A percentile compares a stretch with the other conserved stretches of the same genome.
Conservation (phyloP, 2,888 invertebrate species). For the Augiades crinisus region DNA sequence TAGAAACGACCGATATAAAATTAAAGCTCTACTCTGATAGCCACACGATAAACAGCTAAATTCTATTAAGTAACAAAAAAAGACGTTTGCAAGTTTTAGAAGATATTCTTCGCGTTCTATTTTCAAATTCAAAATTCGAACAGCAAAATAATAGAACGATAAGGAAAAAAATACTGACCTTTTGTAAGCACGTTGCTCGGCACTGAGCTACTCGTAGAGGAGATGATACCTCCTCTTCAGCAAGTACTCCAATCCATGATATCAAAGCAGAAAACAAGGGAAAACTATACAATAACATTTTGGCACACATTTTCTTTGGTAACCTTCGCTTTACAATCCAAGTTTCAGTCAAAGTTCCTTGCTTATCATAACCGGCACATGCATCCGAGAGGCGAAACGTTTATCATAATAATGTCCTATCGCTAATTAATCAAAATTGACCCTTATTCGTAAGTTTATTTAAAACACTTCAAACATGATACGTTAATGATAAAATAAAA, state of each 20-base stretch:
- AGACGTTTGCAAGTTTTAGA: no score
- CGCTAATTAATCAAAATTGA: slow-evolving; percentile 46
- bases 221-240: slow-evolving; percentile 86
- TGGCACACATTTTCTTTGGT: slow-evolving; percentile 81
- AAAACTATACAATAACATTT: slow-evolving; percentile 79
- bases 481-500: slow-evolving; percentile 14
- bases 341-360: slow-evolving; percentile 54
- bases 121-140: not conserved
- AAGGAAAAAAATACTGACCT: slow-evolving; percentile 66
- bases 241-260: slow-evolving; percentile 76
- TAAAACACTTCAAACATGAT: slow-evolving; percentile 25
- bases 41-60: no score
- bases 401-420: slow-evolving; percentile 58
- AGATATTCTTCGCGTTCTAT: no score
- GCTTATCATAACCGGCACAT: slow-evolving; percentile 73
- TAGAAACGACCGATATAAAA: no score
- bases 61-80: no score
- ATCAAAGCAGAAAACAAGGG: slow-evolving; percentile 67
- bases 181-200: slow-evolving; percentile 86
- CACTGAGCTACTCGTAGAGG: slow-evolving; percentile 87
- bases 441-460: slow-evolving; percentile 26
- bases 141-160: not conserved
- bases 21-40: no score
- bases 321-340: slow-evolving; percentile 53
- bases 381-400: slow-evolving; percentile 46